Conservation (phyloP, 2,113 vertebrate species). For the Odocoileus virginianus region DNA sequence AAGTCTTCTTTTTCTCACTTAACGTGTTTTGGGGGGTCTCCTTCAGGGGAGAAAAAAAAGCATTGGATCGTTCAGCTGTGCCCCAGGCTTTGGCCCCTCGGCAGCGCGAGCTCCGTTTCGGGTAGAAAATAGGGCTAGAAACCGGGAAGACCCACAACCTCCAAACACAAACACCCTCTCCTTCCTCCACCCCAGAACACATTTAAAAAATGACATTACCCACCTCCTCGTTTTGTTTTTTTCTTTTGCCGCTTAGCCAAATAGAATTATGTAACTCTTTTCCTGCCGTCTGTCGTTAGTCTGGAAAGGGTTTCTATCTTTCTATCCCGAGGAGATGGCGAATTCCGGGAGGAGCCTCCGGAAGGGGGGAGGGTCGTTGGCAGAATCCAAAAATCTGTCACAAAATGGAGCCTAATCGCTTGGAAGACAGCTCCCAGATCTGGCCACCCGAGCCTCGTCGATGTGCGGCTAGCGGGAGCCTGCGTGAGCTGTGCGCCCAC, state of each 20-base stretch:
- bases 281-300: slow-evolving; percentile 47
- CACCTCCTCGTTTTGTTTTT: not conserved
- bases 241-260: slow-evolving; percentile 15
- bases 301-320: slow-evolving; percentile 72
- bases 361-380: slow-evolving; percentile 51
- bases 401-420: slow-evolving; percentile 70
- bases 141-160: not conserved
- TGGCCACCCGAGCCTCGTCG: not conserved
- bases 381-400: slow-evolving; percentile 73
- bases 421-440: slow-evolving; percentile 48
- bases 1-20: not conserved
- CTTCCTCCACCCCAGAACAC: not conserved
- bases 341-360: slow-evolving; percentile 71
- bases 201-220: not conserved
- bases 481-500: not conserved
- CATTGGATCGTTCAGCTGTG: not conserved
- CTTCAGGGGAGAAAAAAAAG: not conserved
- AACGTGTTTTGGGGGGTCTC: not conserved
- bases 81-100: not conserved
- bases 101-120: not conserved
- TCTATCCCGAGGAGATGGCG: slow-evolving; percentile 65
- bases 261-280: slow-evolving; percentile 68
- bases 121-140: not conserved
- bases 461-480: not conserved
- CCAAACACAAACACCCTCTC: not conserved